Base-by-base conservation (phyloP, 2,113 vertebrate species). In the Albula goreensis region DNA sequence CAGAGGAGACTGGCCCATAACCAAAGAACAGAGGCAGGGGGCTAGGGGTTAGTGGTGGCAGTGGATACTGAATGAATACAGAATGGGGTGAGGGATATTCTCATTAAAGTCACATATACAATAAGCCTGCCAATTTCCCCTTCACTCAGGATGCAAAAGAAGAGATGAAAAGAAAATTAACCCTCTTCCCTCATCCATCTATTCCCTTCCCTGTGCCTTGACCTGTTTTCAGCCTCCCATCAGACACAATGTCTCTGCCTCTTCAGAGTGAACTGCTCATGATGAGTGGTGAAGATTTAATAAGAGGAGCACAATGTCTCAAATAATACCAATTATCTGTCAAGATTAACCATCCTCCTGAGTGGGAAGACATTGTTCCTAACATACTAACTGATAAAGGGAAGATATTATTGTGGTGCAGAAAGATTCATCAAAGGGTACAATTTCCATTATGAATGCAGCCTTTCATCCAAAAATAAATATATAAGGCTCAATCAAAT, bases 81-180 rank as follows among this genome's bases (percentile, higher is more conserved):
- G 70, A n/a, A 6, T 31, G 8, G 25, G 50, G 13, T 51, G 2
- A 51, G 50, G n/a, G 13, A 1, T 51, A 17, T 49, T 79, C 31
- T 79, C 22, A 79, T 80, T 85, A 52, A 41, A 85, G 77, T 85
- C 74, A 0, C 1, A 70, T 57, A 31, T 79, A 86, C 66, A 57
- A 57, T 79, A 86, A 31, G 56, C 52, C 77, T 49, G 74, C 77
- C 74, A 80, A 2, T 80, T 85, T 53, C 60, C 77, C 84, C 80
- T 82, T n/a, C 51, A 50, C 80, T 82, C 80, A 56, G 4, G 10
- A 50, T n/a, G 17, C 17, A 50, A 81, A 17, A 10, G 63, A 81
- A 81, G 49, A 19, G 19, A 50, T 81, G 17, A 50, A 63, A 81
- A 10, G 19, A 70, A 85, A 85, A 83, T 85, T 1, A 81, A 81